A percentile compares a stretch with the other conserved stretches of the same genome.
These are phyloP conservation scores for Megaptera novaeangliae DNA, from an alignment of 2,113 vertebrate species.

Conservation along the genomic window DNA sequence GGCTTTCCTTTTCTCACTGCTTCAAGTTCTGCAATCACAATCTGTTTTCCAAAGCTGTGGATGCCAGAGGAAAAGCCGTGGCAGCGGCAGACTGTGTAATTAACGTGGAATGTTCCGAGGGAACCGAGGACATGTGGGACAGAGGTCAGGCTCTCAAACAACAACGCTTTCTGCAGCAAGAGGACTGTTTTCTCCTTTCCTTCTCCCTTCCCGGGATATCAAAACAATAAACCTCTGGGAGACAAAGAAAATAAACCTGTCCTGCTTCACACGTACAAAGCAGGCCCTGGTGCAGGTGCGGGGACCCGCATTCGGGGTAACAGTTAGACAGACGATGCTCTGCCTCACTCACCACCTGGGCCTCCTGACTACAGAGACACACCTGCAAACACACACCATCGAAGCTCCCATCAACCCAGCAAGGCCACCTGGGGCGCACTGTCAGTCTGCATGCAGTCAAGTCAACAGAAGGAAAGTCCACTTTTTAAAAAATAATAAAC, in stretches of 20 bases:
- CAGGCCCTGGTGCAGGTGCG: not conserved
- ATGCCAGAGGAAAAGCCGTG: not conserved
- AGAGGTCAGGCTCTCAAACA: not conserved
- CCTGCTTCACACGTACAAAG: not conserved
- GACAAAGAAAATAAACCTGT: not conserved
- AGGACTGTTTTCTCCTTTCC: not conserved
- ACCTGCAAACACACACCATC: not conserved
- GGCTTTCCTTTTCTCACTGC: not conserved
- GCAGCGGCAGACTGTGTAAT: not conserved
- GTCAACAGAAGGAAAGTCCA: not conserved
- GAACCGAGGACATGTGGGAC: not conserved
- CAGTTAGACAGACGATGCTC: not conserved
- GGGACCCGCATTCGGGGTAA: not conserved
- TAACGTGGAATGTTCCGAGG: not conserved
- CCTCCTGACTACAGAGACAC: not conserved
- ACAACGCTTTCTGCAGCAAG: not conserved
- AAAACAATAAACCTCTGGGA: not conserved
- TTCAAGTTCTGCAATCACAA: not conserved
- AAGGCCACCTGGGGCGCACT: not conserved
- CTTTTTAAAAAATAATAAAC: not conserved
- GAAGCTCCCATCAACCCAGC: rapidly evolving
- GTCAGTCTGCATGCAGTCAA: not conserved
- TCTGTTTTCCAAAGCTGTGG: not conserved
- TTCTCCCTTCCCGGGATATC: not conserved
- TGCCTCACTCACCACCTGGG: not conserved